These are phyloP conservation scores for Apantesis nais DNA, from an alignment of 2,888 invertebrate species.

Conservation along the genomic window DNA sequence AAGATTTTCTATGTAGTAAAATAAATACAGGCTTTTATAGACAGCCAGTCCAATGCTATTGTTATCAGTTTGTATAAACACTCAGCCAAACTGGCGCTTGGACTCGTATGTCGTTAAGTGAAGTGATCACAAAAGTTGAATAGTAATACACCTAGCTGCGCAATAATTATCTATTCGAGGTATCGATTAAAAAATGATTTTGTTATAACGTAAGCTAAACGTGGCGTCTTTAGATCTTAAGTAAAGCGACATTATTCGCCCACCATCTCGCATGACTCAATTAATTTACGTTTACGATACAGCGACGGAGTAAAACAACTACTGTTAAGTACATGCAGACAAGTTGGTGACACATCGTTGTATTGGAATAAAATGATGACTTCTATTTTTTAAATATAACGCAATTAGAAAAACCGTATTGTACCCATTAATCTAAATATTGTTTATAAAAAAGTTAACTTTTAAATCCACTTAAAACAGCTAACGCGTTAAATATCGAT, in stretches of 20 bases:
- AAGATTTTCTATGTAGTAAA: too few species aligned
- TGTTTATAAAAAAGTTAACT: too few species aligned
- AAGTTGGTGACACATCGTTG: not conserved
- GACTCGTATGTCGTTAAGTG: too few species aligned
- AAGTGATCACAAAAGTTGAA: too few species aligned
- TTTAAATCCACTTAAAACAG: too few species aligned
- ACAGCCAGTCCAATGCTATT: too few species aligned
- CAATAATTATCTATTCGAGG: too few species aligned
- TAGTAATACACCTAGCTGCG: too few species aligned
- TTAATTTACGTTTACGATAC: slow-evolving; percentile 34
- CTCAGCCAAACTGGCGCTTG: too few species aligned
- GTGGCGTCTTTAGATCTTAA: slow-evolving; percentile 16
- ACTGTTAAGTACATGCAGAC: not conserved
- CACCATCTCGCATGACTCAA: slow-evolving; percentile 29
- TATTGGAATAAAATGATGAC: not conserved
- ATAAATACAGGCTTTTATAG: too few species aligned
- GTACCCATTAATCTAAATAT: not conserved
- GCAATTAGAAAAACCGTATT: not conserved
- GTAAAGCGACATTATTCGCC: slow-evolving; percentile 28
- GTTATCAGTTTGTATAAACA: too few species aligned
- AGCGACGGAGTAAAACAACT: slow-evolving; percentile 21
- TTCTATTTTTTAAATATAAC: not conserved
- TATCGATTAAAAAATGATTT: not conserved
- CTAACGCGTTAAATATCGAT: too few species aligned
- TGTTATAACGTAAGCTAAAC: slow-evolving; percentile 20